phyloP scores from a whole-genome alignment of 1,140 invertebrate genomes.

The Probaryconus sp. region DNA sequence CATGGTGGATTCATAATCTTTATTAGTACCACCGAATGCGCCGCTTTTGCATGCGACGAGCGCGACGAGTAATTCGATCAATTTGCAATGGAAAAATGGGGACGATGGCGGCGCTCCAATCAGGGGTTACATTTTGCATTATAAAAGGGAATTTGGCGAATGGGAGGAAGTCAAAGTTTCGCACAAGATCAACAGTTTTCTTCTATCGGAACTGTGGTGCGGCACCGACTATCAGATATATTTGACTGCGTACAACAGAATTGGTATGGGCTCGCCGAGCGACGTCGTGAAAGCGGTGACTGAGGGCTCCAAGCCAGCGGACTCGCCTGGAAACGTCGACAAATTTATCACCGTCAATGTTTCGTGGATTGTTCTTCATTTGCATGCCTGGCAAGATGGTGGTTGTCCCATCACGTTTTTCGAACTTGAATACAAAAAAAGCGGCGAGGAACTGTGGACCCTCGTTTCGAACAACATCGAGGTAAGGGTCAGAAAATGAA shows the following conservation, averaged over 20 bases:
- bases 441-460: slow-evolving; percentile 79
- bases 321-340: slow-evolving; percentile 79
- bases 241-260: slow-evolving; percentile 92
- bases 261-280: slow-evolving; percentile 91
- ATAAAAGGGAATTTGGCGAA: slow-evolving; percentile 91
- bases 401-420: slow-evolving; percentile 94
- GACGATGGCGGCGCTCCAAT: slow-evolving; percentile 79
- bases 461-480: slow-evolving; percentile 81
- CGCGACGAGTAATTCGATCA: slow-evolving; percentile 79
- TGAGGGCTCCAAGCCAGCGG: slow-evolving; percentile 90
- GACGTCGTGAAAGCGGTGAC: slow-evolving; percentile 91
- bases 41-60: slow-evolving; percentile 79
- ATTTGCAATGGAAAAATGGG: slow-evolving; percentile 79
- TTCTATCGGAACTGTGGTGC: slow-evolving; percentile 89
- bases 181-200: slow-evolving; percentile 86
- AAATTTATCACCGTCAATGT: slow-evolving; percentile 91
- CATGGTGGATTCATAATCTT: slow-evolving; percentile 27
- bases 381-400: slow-evolving; percentile 92
- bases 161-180: slow-evolving; percentile 92
- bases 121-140: slow-evolving; percentile 89
- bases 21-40: slow-evolving; percentile 79
- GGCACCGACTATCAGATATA: slow-evolving; percentile 92
- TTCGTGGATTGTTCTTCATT: slow-evolving; percentile 91
- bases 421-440: slow-evolving; percentile 87
- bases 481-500: slow-evolving; percentile 58